Percentiles rank a stretch among this genome's conserved stretches.
Evolutionary conservation across 2,797 vertebrate genomes (phyloP).

Genomic region (Varecia variegata): DNA sequence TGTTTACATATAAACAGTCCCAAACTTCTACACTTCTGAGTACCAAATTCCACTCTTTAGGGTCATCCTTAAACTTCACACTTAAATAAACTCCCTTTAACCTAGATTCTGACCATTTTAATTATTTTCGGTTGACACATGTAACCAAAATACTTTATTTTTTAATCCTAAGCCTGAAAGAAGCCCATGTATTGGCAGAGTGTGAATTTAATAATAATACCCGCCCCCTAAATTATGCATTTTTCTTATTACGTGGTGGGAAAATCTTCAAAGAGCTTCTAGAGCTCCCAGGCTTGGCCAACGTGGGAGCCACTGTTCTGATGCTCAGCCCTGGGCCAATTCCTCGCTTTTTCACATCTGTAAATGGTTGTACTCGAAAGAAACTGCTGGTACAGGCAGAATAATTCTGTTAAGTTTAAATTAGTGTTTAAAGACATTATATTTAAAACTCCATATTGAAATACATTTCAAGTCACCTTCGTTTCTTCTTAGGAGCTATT

Average conservation of each 20-base stretch:
- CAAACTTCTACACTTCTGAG: background rate
- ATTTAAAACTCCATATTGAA: constrained; percentile 30
- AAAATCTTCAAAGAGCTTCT: background rate
- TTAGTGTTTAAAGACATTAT: background rate
- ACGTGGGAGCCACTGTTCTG: background rate
- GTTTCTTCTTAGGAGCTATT: constrained; percentile 1
- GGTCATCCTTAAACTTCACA: background rate
- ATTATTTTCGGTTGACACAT: background rate
- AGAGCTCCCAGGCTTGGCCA: background rate
- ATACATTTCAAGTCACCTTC: constrained; percentile 1
- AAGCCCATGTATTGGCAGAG: background rate
- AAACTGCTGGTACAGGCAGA: background rate
- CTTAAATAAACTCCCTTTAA: background rate
- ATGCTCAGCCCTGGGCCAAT: background rate
- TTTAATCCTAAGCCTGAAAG: background rate
- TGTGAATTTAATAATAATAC: background rate
- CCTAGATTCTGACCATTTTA: background rate
- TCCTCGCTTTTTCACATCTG: background rate
- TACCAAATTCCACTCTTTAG: background rate
- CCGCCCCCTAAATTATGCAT: background rate
- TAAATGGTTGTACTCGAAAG: constrained; percentile 17
- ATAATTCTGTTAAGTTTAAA: constrained; percentile 10
- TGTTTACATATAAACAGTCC: background rate
- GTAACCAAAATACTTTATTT: background rate
- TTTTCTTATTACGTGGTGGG: background rate